Percentiles rank a stretch among this genome's conserved stretches.
phyloP scores from a whole-genome alignment of 2,113 vertebrate genomes.

The Columba livia region DNA sequence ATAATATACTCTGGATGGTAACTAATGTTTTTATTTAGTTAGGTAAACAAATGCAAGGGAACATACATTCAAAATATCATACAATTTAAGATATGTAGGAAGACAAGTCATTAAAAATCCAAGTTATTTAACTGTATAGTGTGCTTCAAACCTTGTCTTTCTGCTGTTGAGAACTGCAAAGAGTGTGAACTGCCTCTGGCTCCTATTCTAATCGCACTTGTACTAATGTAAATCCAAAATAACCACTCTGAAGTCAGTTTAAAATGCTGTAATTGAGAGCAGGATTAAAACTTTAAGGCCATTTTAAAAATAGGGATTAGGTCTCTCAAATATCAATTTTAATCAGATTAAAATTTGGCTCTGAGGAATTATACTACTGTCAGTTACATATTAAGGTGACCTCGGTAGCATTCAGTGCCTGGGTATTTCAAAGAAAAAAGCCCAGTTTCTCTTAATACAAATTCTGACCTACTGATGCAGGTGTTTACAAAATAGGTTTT shows the following conservation, averaged over 20 bases:
- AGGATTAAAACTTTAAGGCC: background rate
- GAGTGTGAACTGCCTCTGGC: constrained; percentile 1
- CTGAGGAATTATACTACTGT: background rate
- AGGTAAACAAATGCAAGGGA: background rate
- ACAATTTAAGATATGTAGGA: background rate
- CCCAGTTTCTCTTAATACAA: background rate
- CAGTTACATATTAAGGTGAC: background rate
- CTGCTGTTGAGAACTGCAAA: background rate
- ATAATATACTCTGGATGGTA: background rate
- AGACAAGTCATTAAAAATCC: background rate
- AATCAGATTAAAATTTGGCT: constrained; percentile 24
- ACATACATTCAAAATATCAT: background rate
- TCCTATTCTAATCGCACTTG: background rate
- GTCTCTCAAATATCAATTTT: background rate
- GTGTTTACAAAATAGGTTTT: background rate
- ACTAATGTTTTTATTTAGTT: background rate
- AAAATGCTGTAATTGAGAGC: constrained; percentile 30
- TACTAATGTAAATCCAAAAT: constrained; percentile 36
- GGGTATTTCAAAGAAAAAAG: background rate
- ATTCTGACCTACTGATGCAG: background rate
- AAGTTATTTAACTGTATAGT: background rate
- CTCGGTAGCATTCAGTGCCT: background rate
- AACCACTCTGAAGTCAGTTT: constrained; percentile 1
- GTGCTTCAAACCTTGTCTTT: background rate
- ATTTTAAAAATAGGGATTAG: background rate